Evolutionary conservation across 2,113 vertebrate genomes (phyloP), one percentile per base, ranked within the genome.

Genomic region (Periophthalmodon schlosseri): DNA sequence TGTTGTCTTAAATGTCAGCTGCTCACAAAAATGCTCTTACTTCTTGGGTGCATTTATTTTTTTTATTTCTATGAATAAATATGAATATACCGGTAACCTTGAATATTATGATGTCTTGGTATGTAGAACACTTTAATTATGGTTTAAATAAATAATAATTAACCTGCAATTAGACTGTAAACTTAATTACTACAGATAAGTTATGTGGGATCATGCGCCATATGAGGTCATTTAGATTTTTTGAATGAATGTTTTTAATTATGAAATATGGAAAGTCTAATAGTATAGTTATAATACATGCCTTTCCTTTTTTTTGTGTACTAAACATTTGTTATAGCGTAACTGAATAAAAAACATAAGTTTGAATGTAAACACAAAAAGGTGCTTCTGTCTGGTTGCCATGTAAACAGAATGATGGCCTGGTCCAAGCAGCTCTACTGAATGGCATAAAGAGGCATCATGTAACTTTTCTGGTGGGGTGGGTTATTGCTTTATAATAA

Each of bases 41-140:
- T 13, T 2, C 18, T 20, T 8, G 16, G 15, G 28, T 18, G 36
- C 69, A 70, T 39, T 67, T 44, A 49, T 57, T 76, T 66, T 75
- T 75, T 11, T 23, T 23, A 13, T 23, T 57, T 57, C 56, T 57
- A 23, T 88, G 83, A 88, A 86, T 69, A 54, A 50, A 54, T 47
- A 56, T 39, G 46, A 49, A 20, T 54, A n/a, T n/a, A n/a, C n/a
- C n/a, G n/a, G 64, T 20, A 65, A 46, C 24, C 52, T 18, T 72
- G 11, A 52, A 68, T 74, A n/a, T 13, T 56, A 9, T n/a, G 36
- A 58, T 63, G n/a, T 69, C 24, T 16, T 68, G 49, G 34, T 46
- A 20, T 67, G 2, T n/a, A 67, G 39, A n/a, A 44, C 68, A 68
- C n/a, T 52, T 52, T 20, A 44, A 44, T 44, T 44, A 10, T 10